Conservation (phyloP, 2,888 invertebrate genomes). For the Stenodera caucasica region DNA sequence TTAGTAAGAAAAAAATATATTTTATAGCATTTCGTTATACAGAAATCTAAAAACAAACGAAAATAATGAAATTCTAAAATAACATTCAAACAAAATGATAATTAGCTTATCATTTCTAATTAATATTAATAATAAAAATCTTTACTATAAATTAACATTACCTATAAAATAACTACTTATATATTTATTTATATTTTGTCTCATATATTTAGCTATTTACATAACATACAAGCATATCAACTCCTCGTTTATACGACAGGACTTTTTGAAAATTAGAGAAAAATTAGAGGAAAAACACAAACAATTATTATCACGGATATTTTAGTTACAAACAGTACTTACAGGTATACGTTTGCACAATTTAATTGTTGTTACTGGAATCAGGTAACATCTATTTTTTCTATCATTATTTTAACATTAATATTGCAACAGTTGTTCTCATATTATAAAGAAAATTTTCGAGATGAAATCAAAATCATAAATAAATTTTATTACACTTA, state of each 20-base stretch:
- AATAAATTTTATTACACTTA: background rate
- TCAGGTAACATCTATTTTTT: conserved; percentile 24
- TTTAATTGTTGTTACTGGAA: conserved; percentile 18
- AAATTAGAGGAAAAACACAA: conserved; percentile 5
- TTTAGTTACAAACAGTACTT: conserved; percentile 12
- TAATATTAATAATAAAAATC: conserved; percentile 20
- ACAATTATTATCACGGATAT: background rate
- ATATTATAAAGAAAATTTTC: background rate
- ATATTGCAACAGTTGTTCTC: conserved; percentile 20
- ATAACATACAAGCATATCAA: conserved; percentile 32
- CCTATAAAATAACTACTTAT: conserved; percentile 29
- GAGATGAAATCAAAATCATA: background rate
- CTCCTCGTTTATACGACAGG: conserved; percentile 19
- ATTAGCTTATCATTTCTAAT: conserved; percentile 7
- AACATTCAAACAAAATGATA: conserved; percentile 16
- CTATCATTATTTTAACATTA: background rate
- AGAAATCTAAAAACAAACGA: conserved; percentile 37
- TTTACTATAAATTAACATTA: conserved; percentile 38
- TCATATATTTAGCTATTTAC: conserved; percentile 25
- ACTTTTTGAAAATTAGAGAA: conserved; percentile 18
- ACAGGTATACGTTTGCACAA: conserved; percentile 19
- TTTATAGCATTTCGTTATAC: conserved; percentile 42
- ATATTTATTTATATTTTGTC: conserved; percentile 8
- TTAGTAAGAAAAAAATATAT: conserved; percentile 45
- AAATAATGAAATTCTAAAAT: conserved; percentile 27